These are phyloP conservation scores for Syngnathus floridae DNA, from an alignment of 2,113 vertebrate genomes.

Conservation along the genomic window DNA sequence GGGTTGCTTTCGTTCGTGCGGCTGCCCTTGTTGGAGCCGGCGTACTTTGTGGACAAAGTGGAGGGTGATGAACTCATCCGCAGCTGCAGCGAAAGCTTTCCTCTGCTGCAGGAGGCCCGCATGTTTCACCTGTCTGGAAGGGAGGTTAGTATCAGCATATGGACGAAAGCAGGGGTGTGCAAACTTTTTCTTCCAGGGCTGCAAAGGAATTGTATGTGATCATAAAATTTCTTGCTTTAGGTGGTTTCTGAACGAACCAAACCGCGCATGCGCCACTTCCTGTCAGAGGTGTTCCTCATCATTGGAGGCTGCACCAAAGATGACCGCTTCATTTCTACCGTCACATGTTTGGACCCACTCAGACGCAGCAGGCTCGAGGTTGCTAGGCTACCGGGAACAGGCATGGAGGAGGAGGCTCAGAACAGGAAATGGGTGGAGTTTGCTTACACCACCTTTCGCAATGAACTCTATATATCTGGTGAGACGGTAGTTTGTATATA, in stretches of 20 bases:
- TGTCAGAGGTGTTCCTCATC: slow-evolving; percentile 96
- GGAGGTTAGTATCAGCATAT: slow-evolving; percentile 70
- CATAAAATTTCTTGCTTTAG: slow-evolving; percentile 49
- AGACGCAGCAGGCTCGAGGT: slow-evolving; percentile 95
- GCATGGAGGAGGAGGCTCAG: slow-evolving; percentile 81
- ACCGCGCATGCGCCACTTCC: slow-evolving; percentile 85
- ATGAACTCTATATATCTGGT: slow-evolving; percentile 98
- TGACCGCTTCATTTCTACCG: slow-evolving; percentile 90
- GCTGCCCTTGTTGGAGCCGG: slow-evolving; percentile 85
- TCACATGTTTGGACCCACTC: slow-evolving; percentile 92
- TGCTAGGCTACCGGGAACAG: slow-evolving; percentile 84
- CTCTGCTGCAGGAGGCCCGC: slow-evolving; percentile 86
- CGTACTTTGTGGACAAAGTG: slow-evolving; percentile 90
- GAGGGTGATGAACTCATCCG: slow-evolving; percentile 85
- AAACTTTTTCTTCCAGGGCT: not conserved
- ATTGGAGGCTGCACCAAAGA: slow-evolving; percentile 96
- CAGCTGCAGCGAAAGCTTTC: slow-evolving; percentile 80
- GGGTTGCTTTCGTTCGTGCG: slow-evolving; percentile 77
- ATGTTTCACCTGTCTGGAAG: slow-evolving; percentile 88
- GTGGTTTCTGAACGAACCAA: slow-evolving; percentile 94
- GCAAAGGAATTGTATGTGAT: too few relatives aligned
- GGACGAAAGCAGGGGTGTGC: not conserved
- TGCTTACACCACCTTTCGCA: slow-evolving; percentile 88
- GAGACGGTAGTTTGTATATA: slow-evolving; percentile 9
- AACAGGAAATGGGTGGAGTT: slow-evolving; percentile 97